Percentiles rank a stretch among this genome's conserved stretches.
These are phyloP conservation scores for Urosaurus nigricauda DNA, from an alignment of 2,797 vertebrate genomes.

Conservation along the genomic window DNA sequence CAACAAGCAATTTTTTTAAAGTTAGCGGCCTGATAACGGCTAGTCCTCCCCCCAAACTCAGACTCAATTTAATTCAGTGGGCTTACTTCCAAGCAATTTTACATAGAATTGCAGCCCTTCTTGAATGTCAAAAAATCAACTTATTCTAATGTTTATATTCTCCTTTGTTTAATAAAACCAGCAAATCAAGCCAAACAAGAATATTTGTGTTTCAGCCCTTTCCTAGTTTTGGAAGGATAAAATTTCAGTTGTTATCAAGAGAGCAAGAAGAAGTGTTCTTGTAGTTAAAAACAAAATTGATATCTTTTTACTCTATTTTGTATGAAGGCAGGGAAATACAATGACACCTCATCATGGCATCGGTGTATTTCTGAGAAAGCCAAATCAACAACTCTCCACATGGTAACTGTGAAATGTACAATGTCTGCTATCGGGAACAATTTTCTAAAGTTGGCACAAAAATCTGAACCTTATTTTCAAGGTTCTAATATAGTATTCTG, in stretches of 20 bases:
- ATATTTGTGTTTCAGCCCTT: conserved; percentile 49
- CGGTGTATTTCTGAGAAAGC: conserved; percentile 78
- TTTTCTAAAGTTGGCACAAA: conserved; percentile 80
- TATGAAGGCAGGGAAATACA: conserved; percentile 72
- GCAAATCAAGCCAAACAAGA: conserved; percentile 61
- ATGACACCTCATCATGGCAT: conserved; percentile 79
- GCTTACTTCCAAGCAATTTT: background rate
- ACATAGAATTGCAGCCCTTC: background rate
- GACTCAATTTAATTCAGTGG: background rate
- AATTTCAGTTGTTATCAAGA: conserved; percentile 52
- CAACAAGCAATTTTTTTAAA: conserved; percentile 53
- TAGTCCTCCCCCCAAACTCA: background rate
- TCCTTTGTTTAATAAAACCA: conserved; percentile 57
- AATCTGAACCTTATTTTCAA: conserved; percentile 78
- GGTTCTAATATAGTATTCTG: conserved; percentile 76
- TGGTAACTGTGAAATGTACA: conserved; percentile 81
- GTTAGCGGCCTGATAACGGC: conserved; percentile 45
- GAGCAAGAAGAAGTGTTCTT: conserved; percentile 64
- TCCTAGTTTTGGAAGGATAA: conserved; percentile 39
- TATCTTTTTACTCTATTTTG: conserved; percentile 58
- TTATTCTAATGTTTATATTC: conserved; percentile 46
- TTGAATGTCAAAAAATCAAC: conserved; percentile 15
- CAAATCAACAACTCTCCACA: conserved; percentile 80
- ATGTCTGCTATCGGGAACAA: conserved; percentile 79
- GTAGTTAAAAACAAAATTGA: conserved; percentile 66